A percentile compares a stretch with the other conserved stretches of the same genome.
Evolutionary conservation across 2,113 vertebrate genomes (phyloP).

Genomic region (Ailuropoda melanoleuca): DNA sequence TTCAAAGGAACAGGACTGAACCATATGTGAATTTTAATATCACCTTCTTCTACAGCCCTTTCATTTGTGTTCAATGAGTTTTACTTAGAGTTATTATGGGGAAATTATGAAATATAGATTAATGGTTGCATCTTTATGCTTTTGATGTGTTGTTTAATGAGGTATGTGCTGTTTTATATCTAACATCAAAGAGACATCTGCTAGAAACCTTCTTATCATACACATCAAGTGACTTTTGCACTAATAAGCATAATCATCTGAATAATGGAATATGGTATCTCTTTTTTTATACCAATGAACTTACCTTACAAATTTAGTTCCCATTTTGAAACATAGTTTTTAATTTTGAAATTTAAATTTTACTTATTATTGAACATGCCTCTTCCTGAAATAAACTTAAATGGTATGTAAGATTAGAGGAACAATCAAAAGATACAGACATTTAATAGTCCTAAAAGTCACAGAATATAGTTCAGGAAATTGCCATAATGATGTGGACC

Average conservation of each 20-base stretch:
- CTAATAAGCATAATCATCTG: conserved; percentile 80
- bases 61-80: conserved; percentile 74
- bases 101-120: conserved; percentile 85
- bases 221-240: conserved; percentile 80
- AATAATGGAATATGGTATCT: conserved; percentile 72
- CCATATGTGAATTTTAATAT: conserved; percentile 70
- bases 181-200: conserved; percentile 84
- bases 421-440: background rate
- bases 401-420: background rate
- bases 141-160: conserved; percentile 88
- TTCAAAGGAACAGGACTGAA: conserved; percentile 63
- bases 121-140: conserved; percentile 83
- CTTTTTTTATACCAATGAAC: conserved; percentile 60
- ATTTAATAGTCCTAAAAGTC: background rate
- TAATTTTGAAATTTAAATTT: conserved; percentile 36
- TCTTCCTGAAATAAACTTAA: conserved; percentile 24
- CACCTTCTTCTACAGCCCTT: conserved; percentile 67
- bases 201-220: conserved; percentile 79
- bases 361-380: background rate
- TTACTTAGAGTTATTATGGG: conserved; percentile 74
- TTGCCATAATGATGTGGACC: background rate
- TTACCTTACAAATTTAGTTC: conserved; percentile 39
- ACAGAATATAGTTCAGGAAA: background rate
- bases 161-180: conserved; percentile 81
- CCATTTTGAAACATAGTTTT: conserved; percentile 48